phyloP scores from a whole-genome alignment of 1,140 invertebrate species.

The Platorchestia sp. region DNA sequence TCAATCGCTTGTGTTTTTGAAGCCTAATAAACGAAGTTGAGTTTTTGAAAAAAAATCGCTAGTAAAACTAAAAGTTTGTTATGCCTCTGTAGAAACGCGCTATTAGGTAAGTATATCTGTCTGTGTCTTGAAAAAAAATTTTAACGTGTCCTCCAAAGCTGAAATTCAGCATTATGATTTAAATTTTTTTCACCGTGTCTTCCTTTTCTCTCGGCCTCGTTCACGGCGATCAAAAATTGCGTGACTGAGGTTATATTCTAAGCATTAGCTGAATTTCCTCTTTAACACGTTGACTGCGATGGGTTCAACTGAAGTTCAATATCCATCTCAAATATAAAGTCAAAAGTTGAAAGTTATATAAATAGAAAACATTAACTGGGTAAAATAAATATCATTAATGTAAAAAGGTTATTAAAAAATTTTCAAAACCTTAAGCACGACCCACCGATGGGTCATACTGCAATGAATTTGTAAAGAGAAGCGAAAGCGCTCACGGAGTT shows the following conservation, averaged over 20 bases:
- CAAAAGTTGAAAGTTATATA: too few relatives aligned
- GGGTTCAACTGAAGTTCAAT: too few relatives aligned
- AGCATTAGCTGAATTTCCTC: not conserved
- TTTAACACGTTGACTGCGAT: too few relatives aligned
- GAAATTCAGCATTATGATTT: not conserved
- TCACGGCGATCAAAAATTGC: not conserved
- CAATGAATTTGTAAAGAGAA: too few relatives aligned
- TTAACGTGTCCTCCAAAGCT: not conserved
- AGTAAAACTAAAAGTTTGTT: not conserved
- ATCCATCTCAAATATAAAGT: too few relatives aligned
- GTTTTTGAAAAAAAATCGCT: not conserved
- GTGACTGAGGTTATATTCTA: not conserved
- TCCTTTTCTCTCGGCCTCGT: not conserved
- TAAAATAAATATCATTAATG: too few relatives aligned
- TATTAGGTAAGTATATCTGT: not conserved
- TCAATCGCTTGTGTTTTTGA: not conserved
- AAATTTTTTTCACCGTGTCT: not conserved
- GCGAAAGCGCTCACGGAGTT: not conserved
- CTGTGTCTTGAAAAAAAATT: not conserved
- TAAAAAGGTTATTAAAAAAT: too few relatives aligned
- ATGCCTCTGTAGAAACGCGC: not conserved
- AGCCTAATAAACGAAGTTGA: not conserved
- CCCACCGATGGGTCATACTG: too few relatives aligned
- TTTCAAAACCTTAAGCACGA: too few relatives aligned
- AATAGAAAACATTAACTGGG: too few relatives aligned